These are phyloP conservation scores for Dascyllus trimaculatus DNA, from an alignment of 2,113 vertebrate species.

Conservation along the genomic window DNA sequence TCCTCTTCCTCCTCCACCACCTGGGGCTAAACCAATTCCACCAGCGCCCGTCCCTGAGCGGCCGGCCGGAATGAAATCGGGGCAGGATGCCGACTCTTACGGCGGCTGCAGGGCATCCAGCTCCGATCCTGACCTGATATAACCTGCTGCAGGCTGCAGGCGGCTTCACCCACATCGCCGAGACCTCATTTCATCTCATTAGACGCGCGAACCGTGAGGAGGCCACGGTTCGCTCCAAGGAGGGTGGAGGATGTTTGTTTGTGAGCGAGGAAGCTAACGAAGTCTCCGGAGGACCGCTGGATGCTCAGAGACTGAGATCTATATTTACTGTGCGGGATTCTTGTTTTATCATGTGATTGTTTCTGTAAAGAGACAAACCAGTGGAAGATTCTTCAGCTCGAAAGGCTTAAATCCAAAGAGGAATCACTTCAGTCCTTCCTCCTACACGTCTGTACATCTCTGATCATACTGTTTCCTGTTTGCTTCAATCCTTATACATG, in stretches of 20 bases:
- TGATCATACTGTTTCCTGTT: too few species aligned
- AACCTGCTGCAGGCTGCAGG: conserved; percentile 54
- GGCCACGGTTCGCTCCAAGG: conserved; percentile 21
- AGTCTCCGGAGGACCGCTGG: conserved; percentile 33
- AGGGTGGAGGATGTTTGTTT: conserved; percentile 48
- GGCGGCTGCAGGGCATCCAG: conserved; percentile 59
- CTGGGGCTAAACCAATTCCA: conserved; percentile 65
- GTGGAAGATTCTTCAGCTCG: too few species aligned
- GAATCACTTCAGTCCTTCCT: too few species aligned
- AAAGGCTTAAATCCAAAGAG: too few species aligned
- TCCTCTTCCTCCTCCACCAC: conserved; percentile 34
- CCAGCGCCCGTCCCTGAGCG: conserved; percentile 27
- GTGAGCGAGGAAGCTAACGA: conserved; percentile 12
- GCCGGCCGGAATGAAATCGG: conserved; percentile 49
- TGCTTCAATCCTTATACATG: too few species aligned
- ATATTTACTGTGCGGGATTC: conserved; percentile 15
- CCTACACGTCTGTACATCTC: too few species aligned
- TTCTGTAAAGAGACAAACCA: background rate
- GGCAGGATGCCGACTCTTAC: conserved; percentile 27
- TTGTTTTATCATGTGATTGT: background rate
- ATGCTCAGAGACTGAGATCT: conserved; percentile 13
- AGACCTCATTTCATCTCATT: conserved; percentile 42
- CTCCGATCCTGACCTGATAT: conserved; percentile 52
- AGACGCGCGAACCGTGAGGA: conserved; percentile 16
- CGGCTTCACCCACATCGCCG: conserved; percentile 40